Evolutionary conservation across 2,888 invertebrate genomes (phyloP), one percentile per base, ranked within the genome.

Genomic region (Candidula unifasciata): DNA sequence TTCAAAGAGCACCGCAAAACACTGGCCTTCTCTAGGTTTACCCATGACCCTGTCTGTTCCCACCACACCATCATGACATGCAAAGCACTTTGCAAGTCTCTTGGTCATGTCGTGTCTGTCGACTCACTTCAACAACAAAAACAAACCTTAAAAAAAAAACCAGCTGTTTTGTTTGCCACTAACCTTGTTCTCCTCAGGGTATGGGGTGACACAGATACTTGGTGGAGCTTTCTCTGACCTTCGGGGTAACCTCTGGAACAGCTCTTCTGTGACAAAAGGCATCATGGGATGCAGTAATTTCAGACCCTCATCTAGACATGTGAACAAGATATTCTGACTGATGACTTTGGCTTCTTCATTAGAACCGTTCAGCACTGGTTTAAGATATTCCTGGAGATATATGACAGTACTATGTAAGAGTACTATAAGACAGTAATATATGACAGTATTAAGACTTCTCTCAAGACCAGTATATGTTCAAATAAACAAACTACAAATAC

Each of bases 251-350:
- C 98, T 95, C 94, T 98, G 98, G 95, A 96, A 99, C 89, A 99
- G 94, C 94, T 99, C 99, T 94, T 99, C 98, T 0, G 97, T 96
- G 87, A 99, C 95, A 94, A 97, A 98, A 0, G 99, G 99, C 99
- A 99, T 99, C 94, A 99, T 97, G 0, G 99, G 99, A 87, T 97
- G 96, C 27, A 99, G 95, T 84, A 98, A 95, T 87, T 97, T 96
- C 57, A 99, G 95, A 0, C 97, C 98, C 8, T 95, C 95, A 91
- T 99, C 97, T 77, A 99, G 94, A 64, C 96, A 96, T 0, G 96
- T 96, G 93, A 97, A 96, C 2, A 99, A 95, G 0, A 97, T 96
- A 88, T 95, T 95, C 37, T 96, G 95, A 0, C 96, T 96, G 2
- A 68, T 95, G 18, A 89, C 95, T 16, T 95, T 94, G 87, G 95